Conservation (phyloP, 2,888 invertebrate species). For the Caprella mutica region DNA sequence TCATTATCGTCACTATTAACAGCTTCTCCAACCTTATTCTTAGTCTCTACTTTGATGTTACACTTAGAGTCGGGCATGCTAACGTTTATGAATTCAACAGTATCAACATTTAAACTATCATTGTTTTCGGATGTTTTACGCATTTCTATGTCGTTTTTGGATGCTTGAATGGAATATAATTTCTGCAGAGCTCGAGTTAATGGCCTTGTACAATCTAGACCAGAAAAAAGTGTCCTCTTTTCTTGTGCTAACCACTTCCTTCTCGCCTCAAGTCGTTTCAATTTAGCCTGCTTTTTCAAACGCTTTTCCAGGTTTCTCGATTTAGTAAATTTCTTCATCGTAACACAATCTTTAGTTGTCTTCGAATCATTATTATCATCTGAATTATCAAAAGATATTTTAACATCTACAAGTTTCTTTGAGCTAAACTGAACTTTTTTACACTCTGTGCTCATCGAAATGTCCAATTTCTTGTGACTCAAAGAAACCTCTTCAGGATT, state of each 20-base stretch:
- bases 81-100: constrained; percentile 1
- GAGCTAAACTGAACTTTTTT: too few relatives aligned
- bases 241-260: constrained; percentile 18
- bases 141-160: too few relatives aligned
- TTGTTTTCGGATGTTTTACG: too few relatives aligned
- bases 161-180: too few relatives aligned
- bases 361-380: too few relatives aligned
- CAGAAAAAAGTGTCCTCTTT: constrained; percentile 13
- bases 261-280: constrained; percentile 11
- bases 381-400: too few relatives aligned
- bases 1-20: neutral
- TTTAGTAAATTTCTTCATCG: too few relatives aligned
- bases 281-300: neutral
- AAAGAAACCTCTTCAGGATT: neutral
- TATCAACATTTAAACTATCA: constrained; percentile 6
- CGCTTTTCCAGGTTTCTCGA: too few relatives aligned
- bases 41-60: constrained; percentile 2
- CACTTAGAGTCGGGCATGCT: constrained; percentile 3
- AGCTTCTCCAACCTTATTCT: too few relatives aligned
- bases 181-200: constrained; percentile 15
- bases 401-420: too few relatives aligned
- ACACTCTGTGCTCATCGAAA: too few relatives aligned
- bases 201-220: constrained; percentile 11
- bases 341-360: too few relatives aligned
- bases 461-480: constrained; percentile 5